Evolutionary conservation across 2,888 invertebrate genomes (phyloP), one percentile per base, ranked within the genome.

Genomic region (Nemoura dubitans): DNA sequence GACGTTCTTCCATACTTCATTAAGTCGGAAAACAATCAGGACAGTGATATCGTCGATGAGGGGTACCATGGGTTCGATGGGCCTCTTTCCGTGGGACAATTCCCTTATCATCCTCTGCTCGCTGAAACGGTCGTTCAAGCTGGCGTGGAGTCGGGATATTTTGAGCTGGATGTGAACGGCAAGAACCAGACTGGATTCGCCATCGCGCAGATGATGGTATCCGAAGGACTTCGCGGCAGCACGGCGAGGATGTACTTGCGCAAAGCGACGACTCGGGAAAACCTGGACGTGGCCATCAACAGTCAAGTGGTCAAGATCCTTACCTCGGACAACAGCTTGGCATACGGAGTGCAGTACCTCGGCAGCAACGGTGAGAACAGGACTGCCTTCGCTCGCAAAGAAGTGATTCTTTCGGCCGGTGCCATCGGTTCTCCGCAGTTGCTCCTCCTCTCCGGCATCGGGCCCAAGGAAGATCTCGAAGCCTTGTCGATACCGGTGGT

Each of bases 401-500:
- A 97, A 92, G 95, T 98, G 0, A 96, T 98, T 86, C 90, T 98
- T 25, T 95, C 96, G 21, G 97, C 97, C 0, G 98, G 98, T 0
- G 94, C 97, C 0, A 95, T 98, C 88, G 97, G 96, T 89, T 96
- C 97, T 0, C 97, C 98, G 0, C 98, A 98, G 91, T 91, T 98
- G 0, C 93, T 98, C 14, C 97, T 98, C 96, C 91, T 98, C 5
- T 97, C 97, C 6, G 97, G 97, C 0, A 90, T 94, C 5, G 92
- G 92, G 6, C 92, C 92, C 0, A 89, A 89, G 87, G 90, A 93
- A 81, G 92, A 95, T 89, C 91, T 95, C 0, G 90, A 91, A 26
- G 91, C 92, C 1, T 90, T 93, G 0, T 92, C 92, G 0, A 93
- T 96, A 88, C 94, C 94, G 0, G 91, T 95, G 0, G 89, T 95